Evolutionary conservation across 2,888 invertebrate species (phyloP), one percentile per base, ranked within the genome.

Genomic region (Diogma glabrata): DNA sequence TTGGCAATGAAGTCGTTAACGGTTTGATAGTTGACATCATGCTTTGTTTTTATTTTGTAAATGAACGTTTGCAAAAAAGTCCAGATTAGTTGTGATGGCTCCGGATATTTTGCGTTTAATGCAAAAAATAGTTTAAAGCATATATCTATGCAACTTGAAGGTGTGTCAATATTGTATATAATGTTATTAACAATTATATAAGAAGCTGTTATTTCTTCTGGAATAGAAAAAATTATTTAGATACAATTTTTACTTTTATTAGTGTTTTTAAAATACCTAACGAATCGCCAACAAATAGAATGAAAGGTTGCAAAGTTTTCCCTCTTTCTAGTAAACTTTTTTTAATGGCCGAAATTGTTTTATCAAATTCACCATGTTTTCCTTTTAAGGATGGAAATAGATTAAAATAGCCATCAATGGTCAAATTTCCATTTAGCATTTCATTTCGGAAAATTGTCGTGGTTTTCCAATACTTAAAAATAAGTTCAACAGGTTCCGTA

Each of bases 1-100:
- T 23, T 47, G 47, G 51, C 10, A 14, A 38, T 38, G 38, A 38
- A 38, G 10, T 38, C 38, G 38, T 38, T 38, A 10, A 38, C 12
- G 14, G 38, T 38, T 3, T 16, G 16, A 2, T 38, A 38, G 17
- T 38, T 38, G 6, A 16, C 17, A 38, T 38, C 38, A 3, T 38
- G 38, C 8, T 9, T 7, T 12, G 38, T 38, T 19, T n/a, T 38
- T 38, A 38, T 38, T 14, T 38, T 38, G 4, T 38, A 38, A 14
- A 38, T 19, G 19, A 10, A 38, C 3, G 5, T 38, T 16, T 38
- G 38, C 5, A 38, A 8, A 16, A 38, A 38, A 17, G 7, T 38
- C 38, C 38, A 38, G 19, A 38, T 14, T 14, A n/a, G 4, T 10
- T 16, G 14, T 1, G 17, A 38, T 12, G 14, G 4, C 16, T 14